Percentiles rank a stretch among this genome's conserved stretches.
Conservation (phyloP, 2,888 invertebrate genomes). For the Erebia aethiops region DNA sequence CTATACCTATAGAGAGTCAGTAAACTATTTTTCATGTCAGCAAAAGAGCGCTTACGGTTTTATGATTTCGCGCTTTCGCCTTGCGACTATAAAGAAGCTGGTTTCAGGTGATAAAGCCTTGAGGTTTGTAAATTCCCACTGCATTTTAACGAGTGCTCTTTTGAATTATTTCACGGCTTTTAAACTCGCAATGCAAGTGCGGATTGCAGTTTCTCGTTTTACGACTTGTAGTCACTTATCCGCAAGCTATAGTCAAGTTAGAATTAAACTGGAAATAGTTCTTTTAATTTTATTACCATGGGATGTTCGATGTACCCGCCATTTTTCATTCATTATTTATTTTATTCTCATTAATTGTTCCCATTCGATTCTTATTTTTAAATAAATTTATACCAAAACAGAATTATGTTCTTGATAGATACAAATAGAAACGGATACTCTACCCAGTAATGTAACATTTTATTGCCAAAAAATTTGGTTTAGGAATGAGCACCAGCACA, state of each 20-base stretch:
- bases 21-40: conserved; percentile 81
- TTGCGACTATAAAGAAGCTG: conserved; percentile 56
- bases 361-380: no score
- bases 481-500: no score
- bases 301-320: neutral
- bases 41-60: conserved; percentile 74
- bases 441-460: no score
- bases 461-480: no score
- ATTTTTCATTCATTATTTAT: no score
- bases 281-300: conserved; percentile 5
- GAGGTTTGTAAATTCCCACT: conserved; percentile 68
- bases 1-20: conserved; percentile 56
- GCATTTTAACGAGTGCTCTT: conserved; percentile 74
- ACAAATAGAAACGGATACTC: no score
- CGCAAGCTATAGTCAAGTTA: conserved; percentile 23
- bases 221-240: conserved; percentile 50
- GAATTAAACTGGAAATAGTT: neutral
- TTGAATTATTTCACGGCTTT: conserved; percentile 77
- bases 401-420: no score
- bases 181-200: conserved; percentile 57
- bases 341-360: no score
- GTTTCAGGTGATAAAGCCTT: conserved; percentile 71
- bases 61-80: conserved; percentile 45
- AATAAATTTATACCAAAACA: no score
- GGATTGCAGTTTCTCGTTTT: conserved; percentile 64